These are phyloP conservation scores for Synaphobranchus kaupii DNA, from an alignment of 2,797 vertebrate species.

Conservation along the genomic window DNA sequence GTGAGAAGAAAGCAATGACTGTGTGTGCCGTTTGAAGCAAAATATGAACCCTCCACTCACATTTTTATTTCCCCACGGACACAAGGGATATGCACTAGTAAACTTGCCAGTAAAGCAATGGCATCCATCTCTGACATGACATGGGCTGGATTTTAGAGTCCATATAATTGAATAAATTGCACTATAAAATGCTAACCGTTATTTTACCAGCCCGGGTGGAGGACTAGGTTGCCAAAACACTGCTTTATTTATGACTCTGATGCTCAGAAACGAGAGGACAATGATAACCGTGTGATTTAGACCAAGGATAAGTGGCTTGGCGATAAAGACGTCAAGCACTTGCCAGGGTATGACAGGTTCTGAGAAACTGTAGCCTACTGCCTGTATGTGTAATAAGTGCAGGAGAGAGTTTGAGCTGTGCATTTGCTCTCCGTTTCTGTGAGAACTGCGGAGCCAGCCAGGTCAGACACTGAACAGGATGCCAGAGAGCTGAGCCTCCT, in stretches of 20 bases:
- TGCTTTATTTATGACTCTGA: conserved; percentile 20
- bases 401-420: conserved; percentile 15
- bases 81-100: conserved; percentile 30
- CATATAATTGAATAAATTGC: conserved; percentile 50
- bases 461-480: neutral
- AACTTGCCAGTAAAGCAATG: conserved; percentile 36
- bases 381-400: neutral
- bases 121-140: conserved; percentile 36
- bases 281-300: neutral
- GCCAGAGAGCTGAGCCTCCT: neutral
- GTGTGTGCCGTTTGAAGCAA: neutral
- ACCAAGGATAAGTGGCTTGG: neutral
- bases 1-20: neutral
- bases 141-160: conserved; percentile 42
- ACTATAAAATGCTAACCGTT: conserved; percentile 45
- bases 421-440: neutral
- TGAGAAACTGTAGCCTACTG: too few species aligned
- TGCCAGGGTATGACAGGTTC: neutral
- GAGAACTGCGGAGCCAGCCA: neutral
- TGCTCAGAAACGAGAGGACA: conserved; percentile 9
- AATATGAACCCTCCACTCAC: conserved; percentile 28
- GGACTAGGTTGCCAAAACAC: conserved; percentile 15
- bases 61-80: conserved; percentile 42
- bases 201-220: conserved; percentile 32
- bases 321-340: neutral